Conservation (phyloP, 2,113 vertebrate genomes). For the Cyanistes caeruleus region DNA sequence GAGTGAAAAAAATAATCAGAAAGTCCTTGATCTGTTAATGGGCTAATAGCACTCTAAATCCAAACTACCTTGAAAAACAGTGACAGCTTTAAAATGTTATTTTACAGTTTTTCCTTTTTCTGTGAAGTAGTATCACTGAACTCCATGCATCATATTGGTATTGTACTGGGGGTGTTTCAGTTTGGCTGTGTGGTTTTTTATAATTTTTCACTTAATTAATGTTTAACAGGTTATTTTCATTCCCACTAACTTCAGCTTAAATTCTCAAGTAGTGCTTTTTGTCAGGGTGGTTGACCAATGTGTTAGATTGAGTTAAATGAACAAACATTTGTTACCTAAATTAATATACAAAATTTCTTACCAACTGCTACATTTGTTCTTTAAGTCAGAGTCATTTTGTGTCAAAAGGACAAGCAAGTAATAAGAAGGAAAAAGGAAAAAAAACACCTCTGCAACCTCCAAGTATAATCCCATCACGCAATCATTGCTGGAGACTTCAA, state of each 20-base stretch:
- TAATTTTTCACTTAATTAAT: background rate
- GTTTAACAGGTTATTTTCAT: background rate
- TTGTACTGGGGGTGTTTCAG: background rate
- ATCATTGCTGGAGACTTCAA: background rate
- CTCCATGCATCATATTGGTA: background rate
- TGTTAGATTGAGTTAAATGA: background rate
- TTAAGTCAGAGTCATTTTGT: background rate
- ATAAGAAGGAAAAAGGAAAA: background rate
- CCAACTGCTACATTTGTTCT: background rate
- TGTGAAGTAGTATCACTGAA: background rate
- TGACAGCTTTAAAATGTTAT: background rate
- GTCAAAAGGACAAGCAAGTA: background rate
- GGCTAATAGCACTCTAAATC: background rate
- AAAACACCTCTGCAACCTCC: background rate
- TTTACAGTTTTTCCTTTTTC: background rate
- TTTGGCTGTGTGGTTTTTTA: background rate
- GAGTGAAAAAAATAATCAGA: constrained; percentile 14
- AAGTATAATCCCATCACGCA: background rate
- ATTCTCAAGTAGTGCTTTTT: background rate
- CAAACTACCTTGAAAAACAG: background rate
- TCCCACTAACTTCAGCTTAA: background rate
- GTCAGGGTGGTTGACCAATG: background rate
- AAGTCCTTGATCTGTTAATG: constrained; percentile 25
- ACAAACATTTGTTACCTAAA: background rate
- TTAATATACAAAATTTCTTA: background rate